These are phyloP conservation scores for Pseudonaja textilis DNA, from an alignment of 2,113 vertebrate species.

Conservation along the genomic window DNA sequence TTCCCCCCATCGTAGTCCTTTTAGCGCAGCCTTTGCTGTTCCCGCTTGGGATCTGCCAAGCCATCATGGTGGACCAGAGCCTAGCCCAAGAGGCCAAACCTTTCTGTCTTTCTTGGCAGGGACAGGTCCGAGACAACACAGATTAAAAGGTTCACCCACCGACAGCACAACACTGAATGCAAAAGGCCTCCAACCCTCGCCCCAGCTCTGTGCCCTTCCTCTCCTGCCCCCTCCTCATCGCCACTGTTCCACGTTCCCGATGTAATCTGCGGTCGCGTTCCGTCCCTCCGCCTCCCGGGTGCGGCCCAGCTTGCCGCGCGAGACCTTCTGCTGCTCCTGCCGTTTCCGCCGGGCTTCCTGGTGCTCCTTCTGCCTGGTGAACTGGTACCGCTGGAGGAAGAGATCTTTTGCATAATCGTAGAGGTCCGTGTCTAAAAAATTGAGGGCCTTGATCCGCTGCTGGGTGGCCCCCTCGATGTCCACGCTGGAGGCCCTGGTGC, in stretches of 20 bases:
- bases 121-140: constrained; percentile 64
- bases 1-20: constrained; percentile 21
- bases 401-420: constrained; percentile 95
- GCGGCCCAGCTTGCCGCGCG: constrained; percentile 63
- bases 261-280: constrained; percentile 79
- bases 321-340: constrained; percentile 83
- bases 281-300: constrained; percentile 54
- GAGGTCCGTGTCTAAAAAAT: constrained; percentile 91
- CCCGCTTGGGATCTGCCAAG: constrained; percentile 37
- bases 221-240: constrained; percentile 59
- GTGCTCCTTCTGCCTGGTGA: constrained; percentile 90
- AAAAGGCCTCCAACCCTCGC: constrained; percentile 71
- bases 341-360: constrained; percentile 85
- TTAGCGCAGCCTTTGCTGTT: not conserved
- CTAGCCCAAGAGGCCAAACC: constrained; percentile 57
- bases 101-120: constrained; percentile 38
- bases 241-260: constrained; percentile 92
- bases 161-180: constrained; percentile 70
- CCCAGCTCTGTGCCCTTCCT: constrained; percentile 16
- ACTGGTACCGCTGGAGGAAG: constrained; percentile 95
- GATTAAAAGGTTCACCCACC: constrained; percentile 62
- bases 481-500: constrained; percentile 90
- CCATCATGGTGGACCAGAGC: constrained; percentile 53
- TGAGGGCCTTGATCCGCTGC: constrained; percentile 84
- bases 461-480: constrained; percentile 86